phyloP scores from a whole-genome alignment of 2,888 invertebrate species.

The Scelioninae gen. 1 region DNA sequence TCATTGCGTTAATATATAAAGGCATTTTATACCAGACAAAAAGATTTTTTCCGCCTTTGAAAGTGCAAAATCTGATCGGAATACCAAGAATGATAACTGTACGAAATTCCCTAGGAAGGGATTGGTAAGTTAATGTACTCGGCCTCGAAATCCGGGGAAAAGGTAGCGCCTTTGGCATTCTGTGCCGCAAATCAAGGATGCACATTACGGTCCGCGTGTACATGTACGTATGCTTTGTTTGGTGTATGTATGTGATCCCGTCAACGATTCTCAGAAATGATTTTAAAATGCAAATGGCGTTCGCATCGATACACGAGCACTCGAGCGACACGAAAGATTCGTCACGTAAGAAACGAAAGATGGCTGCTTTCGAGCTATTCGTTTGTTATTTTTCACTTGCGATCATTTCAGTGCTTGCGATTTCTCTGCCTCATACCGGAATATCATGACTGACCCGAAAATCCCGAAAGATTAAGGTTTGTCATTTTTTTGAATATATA shows the following conservation, averaged over 20 bases:
- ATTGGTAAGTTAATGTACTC: constrained; percentile 17
- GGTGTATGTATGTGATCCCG: constrained; percentile 61
- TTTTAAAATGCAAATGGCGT: constrained; percentile 81
- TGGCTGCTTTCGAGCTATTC: constrained; percentile 55
- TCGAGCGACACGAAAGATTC: constrained; percentile 73
- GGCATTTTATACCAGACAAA: too few relatives aligned
- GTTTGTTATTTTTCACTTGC: constrained; percentile 51
- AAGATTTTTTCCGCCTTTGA: too few relatives aligned
- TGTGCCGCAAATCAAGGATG: constrained; percentile 66
- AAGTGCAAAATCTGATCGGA: constrained; percentile 24
- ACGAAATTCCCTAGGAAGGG: constrained; percentile 48
- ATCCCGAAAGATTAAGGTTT: background rate
- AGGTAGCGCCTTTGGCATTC: constrained; percentile 65
- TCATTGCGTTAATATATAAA: too few relatives aligned
- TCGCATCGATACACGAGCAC: constrained; percentile 71
- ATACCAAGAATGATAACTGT: constrained; percentile 74
- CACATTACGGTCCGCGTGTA: constrained; percentile 45
- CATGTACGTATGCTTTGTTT: constrained; percentile 42
- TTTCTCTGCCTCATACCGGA: constrained; percentile 12
- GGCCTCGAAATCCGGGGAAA: constrained; percentile 49
- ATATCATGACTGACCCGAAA: background rate
- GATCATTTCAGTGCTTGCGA: constrained; percentile 27
- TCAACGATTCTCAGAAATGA: constrained; percentile 77
- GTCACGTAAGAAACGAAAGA: constrained; percentile 77
- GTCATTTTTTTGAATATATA: too few relatives aligned